phyloP scores from a whole-genome alignment of 2,888 invertebrate species.

The Hedychridium roseum region DNA sequence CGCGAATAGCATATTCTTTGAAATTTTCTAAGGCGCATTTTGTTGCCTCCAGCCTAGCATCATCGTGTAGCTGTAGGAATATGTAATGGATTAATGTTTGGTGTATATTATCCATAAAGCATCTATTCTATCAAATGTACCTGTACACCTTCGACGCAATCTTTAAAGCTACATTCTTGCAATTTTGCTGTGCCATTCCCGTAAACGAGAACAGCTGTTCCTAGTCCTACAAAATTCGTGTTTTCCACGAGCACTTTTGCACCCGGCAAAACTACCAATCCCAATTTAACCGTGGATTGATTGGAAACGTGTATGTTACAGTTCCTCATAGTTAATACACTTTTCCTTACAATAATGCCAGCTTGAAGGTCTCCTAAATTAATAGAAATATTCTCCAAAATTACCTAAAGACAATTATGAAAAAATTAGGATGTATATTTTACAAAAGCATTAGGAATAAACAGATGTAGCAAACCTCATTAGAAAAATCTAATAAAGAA shows the following conservation, averaged over 20 bases:
- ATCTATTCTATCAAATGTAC: no score
- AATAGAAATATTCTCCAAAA: conserved; percentile 65
- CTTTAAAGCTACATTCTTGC: conserved; percentile 58
- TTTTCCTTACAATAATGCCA: conserved; percentile 66
- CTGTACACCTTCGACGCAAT: conserved; percentile 57
- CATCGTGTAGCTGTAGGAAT: conserved; percentile 63
- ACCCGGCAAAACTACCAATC: conserved; percentile 66
- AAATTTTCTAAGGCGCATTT: conserved; percentile 63
- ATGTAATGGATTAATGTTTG: no score
- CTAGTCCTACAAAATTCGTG: conserved; percentile 66
- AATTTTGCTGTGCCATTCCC: conserved; percentile 46
- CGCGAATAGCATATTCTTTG: conserved; percentile 65
- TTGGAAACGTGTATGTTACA: conserved; percentile 67
- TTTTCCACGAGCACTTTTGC: conserved; percentile 63
- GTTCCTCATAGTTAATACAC: conserved; percentile 64
- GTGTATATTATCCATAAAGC: no score
- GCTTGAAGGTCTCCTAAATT: conserved; percentile 66
- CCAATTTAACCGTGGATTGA: conserved; percentile 67
- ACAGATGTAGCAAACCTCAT: conserved; percentile 14
- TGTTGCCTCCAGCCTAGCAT: conserved; percentile 55
- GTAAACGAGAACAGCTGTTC: conserved; percentile 65
- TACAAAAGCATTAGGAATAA: background rate
- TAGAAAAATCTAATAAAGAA: conserved; percentile 66
- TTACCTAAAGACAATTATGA: background rate
- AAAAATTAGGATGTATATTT: background rate